Base-by-base conservation (phyloP, 2,888 invertebrate species). In the Archips xylosteana region DNA sequence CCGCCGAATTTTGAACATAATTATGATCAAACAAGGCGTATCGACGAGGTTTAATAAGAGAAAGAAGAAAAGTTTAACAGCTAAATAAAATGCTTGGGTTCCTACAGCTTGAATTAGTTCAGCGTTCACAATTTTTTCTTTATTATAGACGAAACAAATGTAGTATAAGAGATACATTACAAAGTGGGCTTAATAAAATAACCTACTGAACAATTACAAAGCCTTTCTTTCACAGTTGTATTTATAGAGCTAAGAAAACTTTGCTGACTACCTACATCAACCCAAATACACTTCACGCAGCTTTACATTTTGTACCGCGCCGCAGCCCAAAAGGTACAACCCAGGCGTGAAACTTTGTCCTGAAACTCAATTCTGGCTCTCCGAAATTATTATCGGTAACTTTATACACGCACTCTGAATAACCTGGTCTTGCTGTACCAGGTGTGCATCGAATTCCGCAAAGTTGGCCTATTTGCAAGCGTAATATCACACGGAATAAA, bases 381-480 rank as follows among this genome's bases (percentile, higher is more conserved):
- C 70, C 39, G n/a, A 61, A 61, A 70, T 74, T 65, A 51, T 66
- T 74, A 61, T 66, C 61, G n/a, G 65, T 66, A 70, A 74, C 70
- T 74, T 70, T 65, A 61, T 70, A 65, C 65, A 65, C 54, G 61
- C 57, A 63, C 39, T 39, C 63, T 49, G 60, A 51, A 70, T 49
- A 60, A 70, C 45, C 51, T 54, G 60, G 69, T 74, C 60, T 65
- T 34, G 59, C 47, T 49, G 64, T 69, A 61, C 70, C 76, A 75
- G 71, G 70, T 76, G 75, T 71, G 71, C 71, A 70, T 51, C 34
- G 69, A 59, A 59, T 49, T 62, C 51, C 57, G 54, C 57, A 51
- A 70, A 76, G 65, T 70, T 69, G 5, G 57, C 34, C 57, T 73
- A 73, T 68, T 75, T 72, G 54, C 68, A 67, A 69, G 49, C 42